Percentiles rank a stretch among this genome's conserved stretches.
phyloP scores from a whole-genome alignment of 2,113 vertebrate species.

The Acrocephalus arundinaceus region DNA sequence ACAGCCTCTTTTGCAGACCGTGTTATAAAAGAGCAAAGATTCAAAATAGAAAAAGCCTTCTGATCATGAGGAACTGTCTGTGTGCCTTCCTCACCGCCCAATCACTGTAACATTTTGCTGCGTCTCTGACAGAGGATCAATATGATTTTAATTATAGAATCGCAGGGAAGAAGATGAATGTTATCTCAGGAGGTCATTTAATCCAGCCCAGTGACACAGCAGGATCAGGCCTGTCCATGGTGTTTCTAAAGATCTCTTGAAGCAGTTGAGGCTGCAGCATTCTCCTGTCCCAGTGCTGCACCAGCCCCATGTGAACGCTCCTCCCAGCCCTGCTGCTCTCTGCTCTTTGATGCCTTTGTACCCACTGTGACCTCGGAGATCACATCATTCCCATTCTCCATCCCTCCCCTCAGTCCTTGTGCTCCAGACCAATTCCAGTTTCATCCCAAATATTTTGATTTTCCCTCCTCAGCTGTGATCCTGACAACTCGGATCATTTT shows the following conservation, averaged over 20 bases:
- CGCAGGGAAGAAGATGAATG: not conserved
- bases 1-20: too few relatives aligned
- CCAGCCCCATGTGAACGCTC: not conserved
- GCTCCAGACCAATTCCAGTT: not conserved
- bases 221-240: not conserved
- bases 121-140: not conserved
- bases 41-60: too few relatives aligned
- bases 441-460: not conserved
- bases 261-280: not conserved
- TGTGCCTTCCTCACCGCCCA: too few relatives aligned
- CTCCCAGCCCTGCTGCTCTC: not conserved
- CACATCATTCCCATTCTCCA: not conserved
- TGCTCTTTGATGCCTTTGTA: not conserved
- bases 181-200: not conserved
- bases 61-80: too few relatives aligned
- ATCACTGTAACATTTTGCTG: not conserved
- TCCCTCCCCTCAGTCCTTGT: not conserved
- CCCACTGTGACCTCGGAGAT: fast-evolving
- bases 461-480: not conserved
- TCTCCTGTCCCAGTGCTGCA: not conserved
- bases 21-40: too few relatives aligned
- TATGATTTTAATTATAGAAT: not conserved
- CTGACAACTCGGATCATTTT: not conserved
- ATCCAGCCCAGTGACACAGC: not conserved
- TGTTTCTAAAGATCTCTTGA: not conserved